Evolutionary conservation across 2,888 invertebrate genomes (phyloP), one percentile per base, ranked within the genome.

Genomic region (Drosophila barbarae): DNA sequence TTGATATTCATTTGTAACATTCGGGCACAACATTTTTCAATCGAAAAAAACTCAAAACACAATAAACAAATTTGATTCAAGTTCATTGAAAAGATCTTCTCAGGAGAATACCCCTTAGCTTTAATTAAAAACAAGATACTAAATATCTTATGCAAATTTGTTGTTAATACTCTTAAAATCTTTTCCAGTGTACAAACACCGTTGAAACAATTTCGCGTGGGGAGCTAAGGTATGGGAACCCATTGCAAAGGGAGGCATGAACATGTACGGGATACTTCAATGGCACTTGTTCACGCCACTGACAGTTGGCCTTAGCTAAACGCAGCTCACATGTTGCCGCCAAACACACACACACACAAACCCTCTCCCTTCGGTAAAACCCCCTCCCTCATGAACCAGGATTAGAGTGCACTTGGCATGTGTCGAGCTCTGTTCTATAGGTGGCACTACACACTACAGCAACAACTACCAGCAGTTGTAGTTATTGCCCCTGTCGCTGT

Each of bases 401-500:
- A 26, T 60, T 55, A 58, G 61, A 80, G 74, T 69, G 81, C 81
- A 77, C 77, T 80, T 74, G 73, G 69, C 63, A 57, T 67, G 69
- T 77, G 72, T 74, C 57, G 55, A 53, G 50, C 60, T 53, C 47
- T 63, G 36, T 44, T 52, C 18, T 8, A 32, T 52, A 23, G 65
- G 42, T 36, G 36, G 35, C 23, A 59, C 60, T 46, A 35, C 18
- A 12, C 15, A 3, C 13, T 39, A 21, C 21, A 0, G 12, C 12
- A 21, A 7, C 21, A 15, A 53, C 30, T 15, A 18, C 26, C 7
- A 18, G 15, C 18, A 49, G 41, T 21, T 63, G 61, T 26, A 39
- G 42, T 38, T 49, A 35, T 36, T 44, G 15, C 54, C 36, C 36
- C 38, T 41, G 39, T 13, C 39, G 32, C 28, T 58, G 50, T 54